Base-by-base conservation (phyloP, 2,797 vertebrate genomes). In the Kryptopterus vitreolus region DNA sequence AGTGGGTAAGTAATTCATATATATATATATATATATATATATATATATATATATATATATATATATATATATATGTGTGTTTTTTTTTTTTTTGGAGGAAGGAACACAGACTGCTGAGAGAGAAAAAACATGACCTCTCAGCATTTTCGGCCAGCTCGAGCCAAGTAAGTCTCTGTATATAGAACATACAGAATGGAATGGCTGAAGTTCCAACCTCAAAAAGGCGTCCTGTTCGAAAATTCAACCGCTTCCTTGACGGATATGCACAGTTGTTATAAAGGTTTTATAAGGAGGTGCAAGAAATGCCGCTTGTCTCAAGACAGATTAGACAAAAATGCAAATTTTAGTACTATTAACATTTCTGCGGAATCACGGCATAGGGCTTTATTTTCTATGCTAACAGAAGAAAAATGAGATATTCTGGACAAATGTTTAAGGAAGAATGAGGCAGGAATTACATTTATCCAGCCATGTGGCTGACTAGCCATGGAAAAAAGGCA, bases 401-500 rank as follows among this genome's bases (percentile, higher is more conserved):
- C 10, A 24, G 8, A 6, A 38, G 22, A 22, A 48, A 69, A 18
- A 48, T 48, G 43, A 46, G 4, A 38, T 18, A 57, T n/a, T 73
- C 31, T 26, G 20, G 26, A n/a, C 20, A 55, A 71, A 55, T 53
- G 31, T 55, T 55, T 53, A 71, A 72, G 69, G 29, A 70, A 18
- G 29, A 53, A 52, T 52, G 29, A 71, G 29, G 48, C 4, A n/a
- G 33, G 48, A 48, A 26, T 58, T 24, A 9, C 68, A 68, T 11
- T n/a, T 55, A 43, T 6, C 6, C 31, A 77, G 66, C 7, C 31
- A 71, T 24, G 48, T 9, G n/a, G 55, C 55, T 61, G 55, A 48
- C 57, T 57, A 65, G 38, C 43, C 65, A 33, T 43, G 35, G 26
- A 93, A 94, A 92, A 93, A 91, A 87, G 90, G 72, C 68, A 90